Evolutionary conservation across 2,888 invertebrate genomes (phyloP), one percentile per base, ranked within the genome.

Genomic region (Flexamia atlantica): DNA sequence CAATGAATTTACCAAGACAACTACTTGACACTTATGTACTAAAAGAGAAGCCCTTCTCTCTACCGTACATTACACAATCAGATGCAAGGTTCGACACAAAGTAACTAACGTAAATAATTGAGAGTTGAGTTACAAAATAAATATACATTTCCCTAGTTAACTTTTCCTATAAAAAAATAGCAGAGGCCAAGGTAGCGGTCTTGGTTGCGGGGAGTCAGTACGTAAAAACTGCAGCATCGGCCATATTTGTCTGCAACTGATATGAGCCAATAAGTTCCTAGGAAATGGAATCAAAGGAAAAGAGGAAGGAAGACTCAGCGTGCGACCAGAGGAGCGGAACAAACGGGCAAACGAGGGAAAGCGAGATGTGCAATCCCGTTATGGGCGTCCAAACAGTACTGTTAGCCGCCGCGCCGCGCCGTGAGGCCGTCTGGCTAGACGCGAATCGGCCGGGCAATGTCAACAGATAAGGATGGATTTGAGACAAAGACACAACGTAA

Each of bases 291-390:
- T 28, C 1, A 64, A 64, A 64, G 14, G 64, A 64, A 64, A 64
- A 64, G 25, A 64, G 64, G 64, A 64, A 64, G 64, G 64, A 64
- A 64, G 64, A 17, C 64, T 28, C 64, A 64, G 64, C 64, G 30
- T 64, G 72, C 36, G 72, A 42, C 72, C 72, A 20, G 40, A 57
- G 79, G 79, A 79, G 79, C 79, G 79, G 79, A 79, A 79, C 79
- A 79, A 79, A 76, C 72, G 36, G 42, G 68, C 30, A 68, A 72
- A 76, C 79, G 79, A 79, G 79, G 79, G 79, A 79, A 79, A 79
- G 79, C 79, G 50, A 79, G 57, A 79, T 79, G 79, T 32, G 79
- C 79, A 53, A 57, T 79, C 57, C 50, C 57, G 79, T 50, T 79
- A 57, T 30, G 79, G n/a, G 50, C 57, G 79, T 36, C 57, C 30